Conservation (phyloP, 2,888 invertebrate genomes). For the Amiota mariae region DNA sequence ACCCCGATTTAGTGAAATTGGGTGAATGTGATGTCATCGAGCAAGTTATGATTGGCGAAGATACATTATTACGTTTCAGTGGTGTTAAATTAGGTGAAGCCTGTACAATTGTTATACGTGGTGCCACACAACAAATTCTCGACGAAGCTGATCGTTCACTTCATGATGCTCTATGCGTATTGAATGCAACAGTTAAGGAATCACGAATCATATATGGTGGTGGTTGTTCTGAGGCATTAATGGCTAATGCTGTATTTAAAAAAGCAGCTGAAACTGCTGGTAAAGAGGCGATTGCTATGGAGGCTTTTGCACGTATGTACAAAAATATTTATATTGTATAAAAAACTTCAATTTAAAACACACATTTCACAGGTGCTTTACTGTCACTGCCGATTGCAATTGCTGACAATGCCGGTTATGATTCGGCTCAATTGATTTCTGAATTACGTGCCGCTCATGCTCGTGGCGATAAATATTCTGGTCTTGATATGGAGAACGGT, state of each 20-base stretch:
- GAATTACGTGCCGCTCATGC: slow-evolving; percentile 93
- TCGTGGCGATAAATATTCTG: slow-evolving; percentile 80
- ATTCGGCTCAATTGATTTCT: slow-evolving; percentile 95
- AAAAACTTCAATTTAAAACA: slow-evolving; percentile 5
- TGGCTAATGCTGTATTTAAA: slow-evolving; percentile 93
- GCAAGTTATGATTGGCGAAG: slow-evolving; percentile 96
- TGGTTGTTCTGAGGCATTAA: slow-evolving; percentile 95
- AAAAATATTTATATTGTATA: not conserved
- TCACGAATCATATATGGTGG: slow-evolving; percentile 93
- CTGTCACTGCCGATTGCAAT: slow-evolving; percentile 94
- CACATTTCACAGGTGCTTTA: slow-evolving; percentile 78
- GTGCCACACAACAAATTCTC: slow-evolving; percentile 97
- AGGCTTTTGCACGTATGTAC: slow-evolving; percentile 85
- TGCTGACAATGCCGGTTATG: slow-evolving; percentile 98
- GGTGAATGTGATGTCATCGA: slow-evolving; percentile 97
- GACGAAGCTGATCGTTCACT: slow-evolving; percentile 99
- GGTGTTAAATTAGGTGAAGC: slow-evolving; percentile 97
- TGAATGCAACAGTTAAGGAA: slow-evolving; percentile 95
- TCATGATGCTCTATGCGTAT: slow-evolving; percentile 98
- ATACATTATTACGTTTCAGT: slow-evolving; percentile 93
- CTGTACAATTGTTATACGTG: slow-evolving; percentile 96
- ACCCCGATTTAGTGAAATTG: slow-evolving; percentile 91
- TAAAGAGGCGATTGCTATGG: slow-evolving; percentile 97
- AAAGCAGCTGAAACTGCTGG: slow-evolving; percentile 92
- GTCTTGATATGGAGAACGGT: slow-evolving; percentile 91